Percentiles rank a stretch among this genome's conserved stretches.
Conservation (phyloP, 2,888 invertebrate species). For the Parnassius apollo region DNA sequence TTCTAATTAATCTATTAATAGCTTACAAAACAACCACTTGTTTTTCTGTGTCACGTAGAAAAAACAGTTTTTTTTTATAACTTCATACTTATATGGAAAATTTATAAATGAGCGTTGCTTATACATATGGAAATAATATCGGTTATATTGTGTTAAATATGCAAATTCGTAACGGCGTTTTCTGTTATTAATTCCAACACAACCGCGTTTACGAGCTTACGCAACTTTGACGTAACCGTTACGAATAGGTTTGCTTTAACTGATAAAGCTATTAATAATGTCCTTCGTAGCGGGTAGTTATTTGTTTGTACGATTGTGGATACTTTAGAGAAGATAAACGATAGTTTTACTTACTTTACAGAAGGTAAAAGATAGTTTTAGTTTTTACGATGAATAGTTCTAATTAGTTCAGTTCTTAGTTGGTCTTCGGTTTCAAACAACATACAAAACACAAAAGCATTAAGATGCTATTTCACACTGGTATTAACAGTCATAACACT, state of each 20-base stretch:
- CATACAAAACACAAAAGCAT: no score
- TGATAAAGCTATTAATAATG: conserved; percentile 15
- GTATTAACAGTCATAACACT: no score
- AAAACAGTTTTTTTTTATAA: conserved; percentile 1
- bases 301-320: conserved; percentile 6
- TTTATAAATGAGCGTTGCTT: conserved; percentile 19
- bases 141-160: conserved; percentile 11
- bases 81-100: conserved; percentile 11
- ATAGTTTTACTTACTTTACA: no score
- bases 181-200: background rate
- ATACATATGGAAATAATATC: conserved; percentile 11
- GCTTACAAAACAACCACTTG: background rate
- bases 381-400: no score
- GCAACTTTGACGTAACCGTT: conserved; percentile 20
- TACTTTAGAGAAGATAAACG: no score
- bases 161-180: conserved; percentile 22
- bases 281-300: conserved; percentile 10
- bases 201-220: conserved; percentile 11
- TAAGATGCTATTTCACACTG: no score
- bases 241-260: conserved; percentile 15
- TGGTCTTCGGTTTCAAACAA: no score
- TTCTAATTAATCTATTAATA: background rate
- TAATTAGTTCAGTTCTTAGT: no score
- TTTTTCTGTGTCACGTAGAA: background rate
- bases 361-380: no score